Percentiles rank a stretch among this genome's conserved stretches.
These are phyloP conservation scores for Tauraco erythrolophus DNA, from an alignment of 2,113 vertebrate genomes.

Conservation along the genomic window DNA sequence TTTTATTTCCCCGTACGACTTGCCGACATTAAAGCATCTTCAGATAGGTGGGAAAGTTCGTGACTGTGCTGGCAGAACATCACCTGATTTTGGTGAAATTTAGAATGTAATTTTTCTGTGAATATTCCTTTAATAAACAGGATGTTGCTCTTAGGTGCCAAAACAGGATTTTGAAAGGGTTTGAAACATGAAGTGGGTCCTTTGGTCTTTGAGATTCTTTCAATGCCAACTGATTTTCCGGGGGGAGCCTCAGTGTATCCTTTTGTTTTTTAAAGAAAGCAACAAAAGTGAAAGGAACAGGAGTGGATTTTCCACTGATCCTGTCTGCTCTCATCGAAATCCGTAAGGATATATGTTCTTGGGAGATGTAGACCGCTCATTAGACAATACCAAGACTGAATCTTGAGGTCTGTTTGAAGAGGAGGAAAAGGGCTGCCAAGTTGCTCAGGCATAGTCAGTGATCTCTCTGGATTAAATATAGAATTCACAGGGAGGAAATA, in stretches of 20 bases:
- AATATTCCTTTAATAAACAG: not conserved
- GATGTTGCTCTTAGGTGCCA: not conserved
- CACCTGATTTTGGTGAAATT: not conserved
- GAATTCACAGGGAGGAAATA: constrained; percentile 53
- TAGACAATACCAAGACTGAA: constrained; percentile 24
- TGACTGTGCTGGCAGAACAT: not conserved
- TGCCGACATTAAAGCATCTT: not conserved
- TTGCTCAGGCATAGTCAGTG: constrained; percentile 36
- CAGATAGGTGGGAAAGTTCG: not conserved
- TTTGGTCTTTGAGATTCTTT: not conserved
- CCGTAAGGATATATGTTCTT: not conserved
- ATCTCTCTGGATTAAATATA: constrained; percentile 59
- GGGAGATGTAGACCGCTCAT: not conserved
- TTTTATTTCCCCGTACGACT: not conserved
- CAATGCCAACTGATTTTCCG: constrained; percentile 9
- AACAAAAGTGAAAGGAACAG: not conserved
- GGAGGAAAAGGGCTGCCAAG: constrained; percentile 47
- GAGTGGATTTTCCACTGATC: constrained; percentile 47
- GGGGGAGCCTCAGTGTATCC: not conserved
- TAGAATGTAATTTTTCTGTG: not conserved
- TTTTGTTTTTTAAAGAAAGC: constrained; percentile 43
- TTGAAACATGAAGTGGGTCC: not conserved
- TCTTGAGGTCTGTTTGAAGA: constrained; percentile 58
- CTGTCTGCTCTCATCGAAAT: constrained; percentile 24
- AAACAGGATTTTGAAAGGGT: not conserved